Percentiles rank a stretch among this genome's conserved stretches.
Conservation (phyloP, 2,888 invertebrate genomes). For the Dolichopus griseipennis region DNA sequence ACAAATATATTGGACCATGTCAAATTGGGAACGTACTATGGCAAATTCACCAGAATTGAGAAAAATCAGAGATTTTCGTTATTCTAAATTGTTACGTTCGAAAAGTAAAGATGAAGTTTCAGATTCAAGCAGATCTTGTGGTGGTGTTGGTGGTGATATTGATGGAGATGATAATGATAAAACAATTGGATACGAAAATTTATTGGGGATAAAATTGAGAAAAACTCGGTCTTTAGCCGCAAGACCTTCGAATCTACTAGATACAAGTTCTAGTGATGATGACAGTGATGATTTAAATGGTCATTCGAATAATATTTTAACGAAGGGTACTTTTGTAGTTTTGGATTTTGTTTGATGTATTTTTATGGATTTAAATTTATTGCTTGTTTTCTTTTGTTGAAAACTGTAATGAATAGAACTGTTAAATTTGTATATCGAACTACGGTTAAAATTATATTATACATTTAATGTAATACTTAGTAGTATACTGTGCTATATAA, state of each 20-base stretch:
- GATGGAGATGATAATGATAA: slow-evolving; percentile 14
- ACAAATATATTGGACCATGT: slow-evolving; percentile 43
- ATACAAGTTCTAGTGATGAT: background rate
- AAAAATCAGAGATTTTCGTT: slow-evolving; percentile 26
- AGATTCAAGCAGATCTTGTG: slow-evolving; percentile 17
- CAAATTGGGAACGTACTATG: slow-evolving; percentile 37
- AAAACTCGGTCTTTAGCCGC: slow-evolving; percentile 24
- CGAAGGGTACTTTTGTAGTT: background rate
- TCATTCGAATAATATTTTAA: background rate
- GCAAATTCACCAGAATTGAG: slow-evolving; percentile 29
- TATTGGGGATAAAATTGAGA: slow-evolving; percentile 26
- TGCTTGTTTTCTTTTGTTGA: no score
- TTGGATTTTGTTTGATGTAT: no score
- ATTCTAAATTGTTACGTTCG: slow-evolving; percentile 25
- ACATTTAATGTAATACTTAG: no score
- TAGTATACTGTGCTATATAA: no score
- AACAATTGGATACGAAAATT: slow-evolving; percentile 21
- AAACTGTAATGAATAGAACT: no score
- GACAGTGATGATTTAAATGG: background rate
- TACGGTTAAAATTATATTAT: no score
- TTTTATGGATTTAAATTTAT: no score
- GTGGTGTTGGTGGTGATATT: slow-evolving; percentile 1
- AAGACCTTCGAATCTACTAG: background rate
- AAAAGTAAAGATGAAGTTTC: slow-evolving; percentile 20
- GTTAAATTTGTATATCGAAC: no score